Base-by-base conservation (phyloP, 2,888 invertebrate genomes). In the Phyto melanocephala region DNA sequence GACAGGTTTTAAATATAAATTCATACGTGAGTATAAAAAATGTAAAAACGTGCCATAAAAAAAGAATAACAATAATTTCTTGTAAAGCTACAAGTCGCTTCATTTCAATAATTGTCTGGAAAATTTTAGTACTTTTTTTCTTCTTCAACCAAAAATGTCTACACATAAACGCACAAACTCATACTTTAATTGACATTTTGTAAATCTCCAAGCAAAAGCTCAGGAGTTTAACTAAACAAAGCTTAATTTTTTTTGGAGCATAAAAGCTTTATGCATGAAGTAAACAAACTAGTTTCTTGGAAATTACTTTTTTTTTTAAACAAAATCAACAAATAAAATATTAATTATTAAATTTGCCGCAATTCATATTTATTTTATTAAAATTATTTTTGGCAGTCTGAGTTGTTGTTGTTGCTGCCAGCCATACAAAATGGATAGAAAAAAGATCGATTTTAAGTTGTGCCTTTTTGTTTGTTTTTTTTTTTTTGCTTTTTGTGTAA, bases 151-250 rank as follows among this genome's bases (percentile, higher is more conserved):
- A 33, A 20, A 0, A 2, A 35, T 11, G 28, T 28, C 1, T 37
- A 45, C 54, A 52, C 47, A n/a, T n/a, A n/a, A n/a, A n/a, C n/a
- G n/a, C n/a, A n/a, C n/a, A n/a, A n/a, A n/a, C n/a, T n/a, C n/a
- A n/a, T n/a, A n/a, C n/a, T n/a, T n/a, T n/a, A n/a, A n/a, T 76
- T 79, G 82, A 67, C 82, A 82, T 79, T 79, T 78, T 60, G 7
- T 65, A 78, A 63, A 70, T 74, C 74, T 65, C 13, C 15, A 54
- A 68, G 10, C 24, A 71, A 58, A 79, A 79, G 79, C 79, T 71
- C 70, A 62, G 79, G 67, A 76, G 37, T 58, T 65, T 10, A 15
- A 28, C 17, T 6, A 58, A 5, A 35, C 1, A 37, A 42, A 42
- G 24, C 24, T 42, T 24, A 40, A 56, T 40, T 28, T 76, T 24